Conservation (phyloP, 1,140 invertebrate species). For the Temnothorax curvispinosus region DNA sequence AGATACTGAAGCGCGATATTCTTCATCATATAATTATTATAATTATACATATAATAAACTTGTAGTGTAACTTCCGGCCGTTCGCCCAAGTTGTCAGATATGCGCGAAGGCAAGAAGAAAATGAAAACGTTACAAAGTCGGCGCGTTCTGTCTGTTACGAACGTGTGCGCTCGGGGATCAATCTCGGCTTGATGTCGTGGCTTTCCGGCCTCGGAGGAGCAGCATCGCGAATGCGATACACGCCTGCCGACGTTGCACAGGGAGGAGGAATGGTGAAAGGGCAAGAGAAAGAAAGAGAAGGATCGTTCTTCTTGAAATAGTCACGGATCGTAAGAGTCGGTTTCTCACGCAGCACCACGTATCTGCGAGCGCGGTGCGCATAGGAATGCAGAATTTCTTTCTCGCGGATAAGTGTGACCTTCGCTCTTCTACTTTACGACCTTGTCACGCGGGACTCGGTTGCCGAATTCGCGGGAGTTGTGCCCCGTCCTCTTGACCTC, state of each 20-base stretch:
- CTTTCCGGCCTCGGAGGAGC: slow-evolving; percentile 7
- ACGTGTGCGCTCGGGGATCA: neutral
- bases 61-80: neutral
- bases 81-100: neutral
- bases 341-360: slow-evolving; percentile 2
- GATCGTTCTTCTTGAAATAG: slow-evolving; percentile 39
- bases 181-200: slow-evolving; percentile 7
- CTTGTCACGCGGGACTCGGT: neutral
- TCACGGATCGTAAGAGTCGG: neutral
- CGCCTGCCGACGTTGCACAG: slow-evolving; percentile 12
- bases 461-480: neutral
- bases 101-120: slow-evolving; percentile 8
- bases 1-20: neutral
- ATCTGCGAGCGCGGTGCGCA: neutral
- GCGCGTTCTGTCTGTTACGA: neutral
- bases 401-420: slow-evolving; percentile 1
- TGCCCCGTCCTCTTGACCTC: neutral
- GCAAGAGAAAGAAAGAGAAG: neutral
- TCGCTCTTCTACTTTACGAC: slow-evolving; percentile 27
- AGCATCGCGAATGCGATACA: slow-evolving; percentile 26
- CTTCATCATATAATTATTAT: neutral
- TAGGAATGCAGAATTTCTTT: slow-evolving; percentile 40
- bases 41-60: neutral
- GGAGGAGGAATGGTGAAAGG: neutral
- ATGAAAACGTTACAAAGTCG: neutral